These are phyloP conservation scores for Drosophila ercepeae DNA, from an alignment of 1,140 invertebrate genomes.

Conservation along the genomic window DNA sequence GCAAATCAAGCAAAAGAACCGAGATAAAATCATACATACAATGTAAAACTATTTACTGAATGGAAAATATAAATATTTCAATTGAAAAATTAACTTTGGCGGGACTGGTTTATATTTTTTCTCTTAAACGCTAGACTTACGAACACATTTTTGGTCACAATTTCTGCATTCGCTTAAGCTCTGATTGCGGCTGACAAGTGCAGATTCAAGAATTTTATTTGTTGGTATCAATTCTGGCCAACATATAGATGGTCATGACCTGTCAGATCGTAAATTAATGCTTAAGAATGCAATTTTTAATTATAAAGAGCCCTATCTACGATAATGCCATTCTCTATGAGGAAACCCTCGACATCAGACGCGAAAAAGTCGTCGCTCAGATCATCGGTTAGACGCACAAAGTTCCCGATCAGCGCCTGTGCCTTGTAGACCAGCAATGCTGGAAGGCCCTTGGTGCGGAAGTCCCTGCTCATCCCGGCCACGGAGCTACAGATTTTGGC, in stretches of 20 bases:
- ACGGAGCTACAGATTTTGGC: constrained; percentile 91
- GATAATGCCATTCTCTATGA: constrained; percentile 93
- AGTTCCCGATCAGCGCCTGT: constrained; percentile 96
- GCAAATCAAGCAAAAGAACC: constrained; percentile 33
- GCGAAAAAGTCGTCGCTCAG: constrained; percentile 96
- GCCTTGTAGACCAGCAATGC: constrained; percentile 96
- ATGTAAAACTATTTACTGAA: constrained; percentile 72
- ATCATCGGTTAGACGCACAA: constrained; percentile 93
- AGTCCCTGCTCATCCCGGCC: constrained; percentile 91
- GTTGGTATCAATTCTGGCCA: too few species aligned
- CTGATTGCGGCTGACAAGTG: constrained; percentile 5
- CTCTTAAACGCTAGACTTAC: constrained; percentile 28
- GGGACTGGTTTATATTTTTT: constrained; percentile 19
- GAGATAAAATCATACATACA: constrained; percentile 61
- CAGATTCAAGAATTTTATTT: background rate
- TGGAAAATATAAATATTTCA: constrained; percentile 65
- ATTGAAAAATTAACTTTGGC: constrained; percentile 24
- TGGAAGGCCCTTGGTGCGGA: constrained; percentile 94
- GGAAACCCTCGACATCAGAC: constrained; percentile 94
- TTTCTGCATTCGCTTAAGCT: background rate
- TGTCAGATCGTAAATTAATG: constrained; percentile 6
- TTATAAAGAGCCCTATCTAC: constrained; percentile 86
- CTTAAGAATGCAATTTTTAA: constrained; percentile 14
- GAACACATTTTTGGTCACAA: constrained; percentile 72
- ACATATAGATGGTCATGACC: too few species aligned